Conservation (phyloP, 2,797 vertebrate species). For the Liasis olivaceus region DNA sequence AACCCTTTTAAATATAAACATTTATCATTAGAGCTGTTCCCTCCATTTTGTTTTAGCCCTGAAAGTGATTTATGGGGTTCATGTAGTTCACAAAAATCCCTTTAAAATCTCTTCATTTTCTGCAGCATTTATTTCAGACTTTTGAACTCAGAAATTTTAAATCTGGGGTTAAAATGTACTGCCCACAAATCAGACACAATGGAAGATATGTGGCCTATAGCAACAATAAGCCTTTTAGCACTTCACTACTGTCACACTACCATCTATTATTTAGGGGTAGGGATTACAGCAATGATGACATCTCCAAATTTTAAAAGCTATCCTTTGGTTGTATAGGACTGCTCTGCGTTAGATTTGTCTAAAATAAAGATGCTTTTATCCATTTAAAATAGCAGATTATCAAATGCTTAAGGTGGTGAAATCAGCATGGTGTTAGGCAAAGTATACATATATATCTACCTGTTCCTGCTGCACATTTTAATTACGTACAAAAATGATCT, state of each 20-base stretch:
- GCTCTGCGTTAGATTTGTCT: not conserved
- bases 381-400: slow-evolving; percentile 10
- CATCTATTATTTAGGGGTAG: not conserved
- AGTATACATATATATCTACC: not conserved
- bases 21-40: slow-evolving; percentile 44
- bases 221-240: slow-evolving; percentile 18
- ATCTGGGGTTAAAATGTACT: slow-evolving; percentile 40
- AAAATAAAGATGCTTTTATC: not conserved
- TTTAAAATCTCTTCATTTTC: slow-evolving; percentile 24
- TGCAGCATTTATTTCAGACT: slow-evolving; percentile 35
- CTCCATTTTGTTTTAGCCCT: slow-evolving; percentile 43
- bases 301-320: not conserved
- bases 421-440: not conserved
- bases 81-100: slow-evolving; percentile 24
- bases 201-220: not conserved
- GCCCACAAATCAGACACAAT: slow-evolving; percentile 1
- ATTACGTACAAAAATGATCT: not conserved
- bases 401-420: not conserved
- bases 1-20: not conserved
- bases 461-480: not conserved
- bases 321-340: slow-evolving; percentile 31
- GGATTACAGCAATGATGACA: slow-evolving; percentile 22
- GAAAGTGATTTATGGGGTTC: slow-evolving; percentile 51
- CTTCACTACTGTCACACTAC: not conserved
- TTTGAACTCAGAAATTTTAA: slow-evolving; percentile 33